Percentiles rank a stretch among this genome's conserved stretches.
These are phyloP conservation scores for Cynodonichthys magdalenae DNA, from an alignment of 2,797 vertebrate species.

Conservation along the genomic window DNA sequence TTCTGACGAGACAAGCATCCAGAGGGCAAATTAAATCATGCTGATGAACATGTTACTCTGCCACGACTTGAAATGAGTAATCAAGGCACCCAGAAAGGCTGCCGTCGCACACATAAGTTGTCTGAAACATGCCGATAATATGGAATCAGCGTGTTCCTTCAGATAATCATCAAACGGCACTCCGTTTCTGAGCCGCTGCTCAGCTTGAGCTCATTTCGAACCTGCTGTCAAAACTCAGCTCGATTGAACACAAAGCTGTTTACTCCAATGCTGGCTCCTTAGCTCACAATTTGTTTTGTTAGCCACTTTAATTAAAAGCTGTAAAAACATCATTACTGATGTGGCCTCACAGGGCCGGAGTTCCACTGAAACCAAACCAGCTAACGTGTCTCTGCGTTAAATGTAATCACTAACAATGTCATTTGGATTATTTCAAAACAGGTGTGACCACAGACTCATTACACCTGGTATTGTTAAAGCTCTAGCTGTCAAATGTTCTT, in stretches of 20 bases:
- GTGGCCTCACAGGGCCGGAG: not conserved
- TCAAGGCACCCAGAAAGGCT: not conserved
- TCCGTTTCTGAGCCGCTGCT: too few species aligned
- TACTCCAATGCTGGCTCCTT: conserved; percentile 2
- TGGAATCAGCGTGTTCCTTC: conserved; percentile 24
- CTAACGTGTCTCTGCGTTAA: not conserved
- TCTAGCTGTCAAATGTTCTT: too few species aligned
- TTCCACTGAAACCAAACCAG: not conserved
- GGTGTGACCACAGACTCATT: not conserved
- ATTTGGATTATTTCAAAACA: conserved; percentile 3
- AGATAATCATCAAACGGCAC: conserved; percentile 46
- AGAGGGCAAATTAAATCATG: not conserved
- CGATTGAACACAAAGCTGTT: conserved; percentile 5
- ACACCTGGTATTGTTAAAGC: too few species aligned
- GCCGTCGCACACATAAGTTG: too few species aligned
- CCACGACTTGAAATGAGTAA: not conserved
- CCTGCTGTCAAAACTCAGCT: conserved; percentile 3
- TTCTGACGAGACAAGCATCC: not conserved
- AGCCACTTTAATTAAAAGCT: conserved; percentile 15
- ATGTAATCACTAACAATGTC: conserved; percentile 1
- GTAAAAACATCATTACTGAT: not conserved
- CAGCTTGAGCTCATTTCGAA: conserved; percentile 1
- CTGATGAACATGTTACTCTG: not conserved
- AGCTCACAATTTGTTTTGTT: conserved; percentile 7
- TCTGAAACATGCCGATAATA: conserved; percentile 27